Evolutionary conservation across 2,888 invertebrate genomes (phyloP), one percentile per base, ranked within the genome.

Genomic region (Scelioninae gen. 1): DNA sequence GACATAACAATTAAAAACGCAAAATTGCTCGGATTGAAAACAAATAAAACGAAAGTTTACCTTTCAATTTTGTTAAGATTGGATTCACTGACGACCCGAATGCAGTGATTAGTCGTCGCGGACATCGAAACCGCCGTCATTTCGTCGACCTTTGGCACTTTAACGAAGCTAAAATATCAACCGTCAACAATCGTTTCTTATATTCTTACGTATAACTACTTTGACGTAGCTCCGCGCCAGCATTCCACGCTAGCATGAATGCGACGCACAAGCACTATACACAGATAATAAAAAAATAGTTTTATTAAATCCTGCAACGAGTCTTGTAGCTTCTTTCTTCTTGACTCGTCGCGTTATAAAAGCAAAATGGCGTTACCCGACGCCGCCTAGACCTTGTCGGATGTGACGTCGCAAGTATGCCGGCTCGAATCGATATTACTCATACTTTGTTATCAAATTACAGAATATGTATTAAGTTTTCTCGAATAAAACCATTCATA

Each of bases 41-140:
- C 34, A 34, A 9, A 7, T 34, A 9, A 34, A 34, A 34, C 9
- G 34, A 9, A 34, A 34, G 9, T 34, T 7, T 7, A 83, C 83
- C 83, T 83, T 76, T 83, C 83, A 72, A 83, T 83, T 68, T 83
- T 83, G 49, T 40, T 72, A 15, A 83, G 76, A 13, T 83, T 83
- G 47, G 83, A 83, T 56, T 83, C 83, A 31, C 76, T 80, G 47
- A 80, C 76, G 16, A 83, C 80, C 6, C 72, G 69, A 53, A 83
- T 79, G 23, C 76, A 76, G 29, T 76, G 75, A 15, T 76, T 76
- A n/a, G 80, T 16, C 16, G 83, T 55, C 38, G 83, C 72, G 9
- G 83, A 80, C 31, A 83, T 83, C 56, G 83, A 74, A 49, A 83
- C 68, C 62, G 83, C 66, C 47, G 76, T 80, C 83, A 83, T 83